A percentile compares a stretch with the other conserved stretches of the same genome.
These are phyloP conservation scores for Vollenhovia emeryi DNA, from an alignment of 1,140 invertebrate species.

Conservation along the genomic window DNA sequence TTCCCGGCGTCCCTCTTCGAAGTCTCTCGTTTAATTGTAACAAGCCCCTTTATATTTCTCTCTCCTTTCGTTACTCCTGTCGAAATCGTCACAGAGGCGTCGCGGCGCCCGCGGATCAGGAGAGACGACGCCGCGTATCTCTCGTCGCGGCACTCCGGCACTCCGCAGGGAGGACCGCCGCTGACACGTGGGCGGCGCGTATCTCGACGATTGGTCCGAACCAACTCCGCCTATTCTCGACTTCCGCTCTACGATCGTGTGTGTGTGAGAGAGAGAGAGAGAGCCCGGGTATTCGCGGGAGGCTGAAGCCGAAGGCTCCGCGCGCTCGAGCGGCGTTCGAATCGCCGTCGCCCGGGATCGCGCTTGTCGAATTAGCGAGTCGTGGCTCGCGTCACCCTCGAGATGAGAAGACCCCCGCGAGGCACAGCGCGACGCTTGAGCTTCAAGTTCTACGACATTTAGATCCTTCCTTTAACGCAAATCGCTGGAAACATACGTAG, in stretches of 20 bases:
- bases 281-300: constrained; percentile 54
- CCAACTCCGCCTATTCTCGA: constrained; percentile 82
- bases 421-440: too few species aligned
- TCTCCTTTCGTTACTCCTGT: not conserved
- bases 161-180: constrained; percentile 78
- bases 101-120: not conserved
- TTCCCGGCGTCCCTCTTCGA: not conserved
- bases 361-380: not conserved
- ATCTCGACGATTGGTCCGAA: constrained; percentile 81
- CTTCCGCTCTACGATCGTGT: constrained; percentile 73
- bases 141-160: constrained; percentile 5
- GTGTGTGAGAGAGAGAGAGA: too few species aligned
- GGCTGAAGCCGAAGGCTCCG: constrained; percentile 44
- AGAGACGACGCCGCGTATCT: not conserved
- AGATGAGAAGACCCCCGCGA: too few species aligned
- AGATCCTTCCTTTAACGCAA: not conserved
- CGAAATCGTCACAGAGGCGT: not conserved
- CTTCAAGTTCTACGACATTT: not conserved
- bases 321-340: not conserved
- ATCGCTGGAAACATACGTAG: not conserved
- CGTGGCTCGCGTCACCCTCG: not conserved
- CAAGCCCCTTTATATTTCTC: not conserved
- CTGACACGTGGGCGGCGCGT: constrained; percentile 81
- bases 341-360: not conserved
- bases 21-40: not conserved